Evolutionary conservation across 2,888 invertebrate species (phyloP).

Genomic region (Electrophaes corylata): DNA sequence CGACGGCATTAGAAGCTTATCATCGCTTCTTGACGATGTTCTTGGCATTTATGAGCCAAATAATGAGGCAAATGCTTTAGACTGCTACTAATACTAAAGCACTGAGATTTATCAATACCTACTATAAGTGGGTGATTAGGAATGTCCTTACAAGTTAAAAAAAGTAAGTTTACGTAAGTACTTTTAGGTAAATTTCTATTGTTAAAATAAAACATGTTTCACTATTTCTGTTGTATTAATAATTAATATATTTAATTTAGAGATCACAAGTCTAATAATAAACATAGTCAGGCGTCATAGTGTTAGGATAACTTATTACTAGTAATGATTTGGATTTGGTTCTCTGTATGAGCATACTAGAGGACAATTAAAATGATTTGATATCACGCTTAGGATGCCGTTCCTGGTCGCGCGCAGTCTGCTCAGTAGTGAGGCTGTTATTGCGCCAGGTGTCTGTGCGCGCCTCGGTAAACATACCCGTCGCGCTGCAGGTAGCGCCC

Average conservation of each 20-base stretch:
- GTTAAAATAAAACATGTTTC: neutral
- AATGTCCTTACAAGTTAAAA: slow-evolving; percentile 33
- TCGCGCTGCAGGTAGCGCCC: no score
- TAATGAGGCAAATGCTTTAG: slow-evolving; percentile 85
- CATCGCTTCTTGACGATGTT: slow-evolving; percentile 90
- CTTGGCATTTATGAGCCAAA: slow-evolving; percentile 83
- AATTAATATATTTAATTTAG: neutral
- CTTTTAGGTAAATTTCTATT: neutral
- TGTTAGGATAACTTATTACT: no score
- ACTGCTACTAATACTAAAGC: slow-evolving; percentile 85
- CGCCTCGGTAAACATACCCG: no score
- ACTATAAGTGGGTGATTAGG: slow-evolving; percentile 4
- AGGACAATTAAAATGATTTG: no score
- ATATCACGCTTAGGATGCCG: no score
- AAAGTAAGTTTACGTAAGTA: no score
- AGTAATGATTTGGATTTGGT: no score
- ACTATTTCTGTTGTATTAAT: neutral
- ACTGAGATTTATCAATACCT: slow-evolving; percentile 13
- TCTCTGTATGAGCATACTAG: no score
- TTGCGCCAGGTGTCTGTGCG: no score
- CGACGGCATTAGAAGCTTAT: slow-evolving; percentile 86
- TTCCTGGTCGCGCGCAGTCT: no score
- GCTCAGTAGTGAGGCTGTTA: no score
- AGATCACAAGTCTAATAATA: neutral
- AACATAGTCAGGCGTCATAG: no score